Conservation (phyloP, 2,888 invertebrate genomes). For the Platycheirus rosarum region DNA sequence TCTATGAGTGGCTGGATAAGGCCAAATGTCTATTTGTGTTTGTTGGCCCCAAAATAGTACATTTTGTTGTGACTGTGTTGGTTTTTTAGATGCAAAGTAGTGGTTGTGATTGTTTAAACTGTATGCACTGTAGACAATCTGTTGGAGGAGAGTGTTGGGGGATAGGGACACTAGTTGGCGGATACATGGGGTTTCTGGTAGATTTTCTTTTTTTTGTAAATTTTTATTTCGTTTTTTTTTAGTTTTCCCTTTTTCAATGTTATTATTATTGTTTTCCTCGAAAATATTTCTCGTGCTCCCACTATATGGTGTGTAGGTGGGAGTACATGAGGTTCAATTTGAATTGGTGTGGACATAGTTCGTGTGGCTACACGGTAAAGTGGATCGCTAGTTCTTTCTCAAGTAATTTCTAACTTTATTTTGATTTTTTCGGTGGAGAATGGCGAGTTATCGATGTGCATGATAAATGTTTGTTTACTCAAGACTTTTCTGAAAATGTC, state of each 20-base stretch:
- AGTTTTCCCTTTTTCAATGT: constrained; percentile 69
- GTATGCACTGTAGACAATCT: constrained; percentile 23
- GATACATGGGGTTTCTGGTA: constrained; percentile 55
- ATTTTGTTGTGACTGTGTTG: constrained; percentile 41
- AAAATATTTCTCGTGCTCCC: constrained; percentile 25
- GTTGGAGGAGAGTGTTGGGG: constrained; percentile 7
- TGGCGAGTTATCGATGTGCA: too few relatives aligned
- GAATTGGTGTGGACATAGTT: constrained; percentile 18
- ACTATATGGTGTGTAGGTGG: constrained; percentile 45
- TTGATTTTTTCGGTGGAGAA: too few relatives aligned
- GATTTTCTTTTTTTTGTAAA: constrained; percentile 31
- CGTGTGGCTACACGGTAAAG: constrained; percentile 63
- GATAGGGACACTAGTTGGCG: constrained; percentile 47
- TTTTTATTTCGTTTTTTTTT: constrained; percentile 8
- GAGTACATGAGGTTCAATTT: constrained; percentile 51
- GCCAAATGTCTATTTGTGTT: constrained; percentile 43
- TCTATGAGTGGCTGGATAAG: constrained; percentile 36
- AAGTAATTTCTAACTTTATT: constrained; percentile 36
- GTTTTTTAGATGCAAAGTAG: constrained; percentile 21
- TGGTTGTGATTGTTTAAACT: constrained; percentile 37
- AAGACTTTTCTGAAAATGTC: constrained; percentile 47
- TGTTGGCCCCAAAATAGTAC: constrained; percentile 70
- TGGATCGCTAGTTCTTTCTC: constrained; percentile 43
- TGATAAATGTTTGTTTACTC: not conserved
- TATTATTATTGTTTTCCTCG: constrained; percentile 70